Conservation (phyloP, 2,888 invertebrate species). For the Carterocephalus palaemon region DNA sequence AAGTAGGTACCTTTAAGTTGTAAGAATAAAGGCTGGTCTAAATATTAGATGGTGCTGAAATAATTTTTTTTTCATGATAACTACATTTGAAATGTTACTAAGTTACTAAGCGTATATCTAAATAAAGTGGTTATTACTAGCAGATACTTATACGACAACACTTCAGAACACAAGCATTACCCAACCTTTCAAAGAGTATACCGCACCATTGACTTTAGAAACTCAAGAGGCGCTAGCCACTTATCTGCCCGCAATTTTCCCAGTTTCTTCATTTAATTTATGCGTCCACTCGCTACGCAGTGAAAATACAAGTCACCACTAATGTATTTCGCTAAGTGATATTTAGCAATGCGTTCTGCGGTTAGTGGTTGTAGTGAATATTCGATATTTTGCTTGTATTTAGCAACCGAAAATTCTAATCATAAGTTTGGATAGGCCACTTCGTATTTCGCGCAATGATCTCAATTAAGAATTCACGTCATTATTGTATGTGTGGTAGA, state of each 20-base stretch:
- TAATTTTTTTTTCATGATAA: too few species aligned
- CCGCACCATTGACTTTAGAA: slow-evolving; percentile 35
- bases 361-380: slow-evolving; percentile 12
- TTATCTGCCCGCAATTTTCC: slow-evolving; percentile 34
- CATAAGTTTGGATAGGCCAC: not conserved
- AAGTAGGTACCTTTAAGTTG: too few species aligned
- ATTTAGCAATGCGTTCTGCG: slow-evolving; percentile 19
- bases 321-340: slow-evolving; percentile 22
- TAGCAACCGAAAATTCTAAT: not conserved
- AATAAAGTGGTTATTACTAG: too few species aligned
- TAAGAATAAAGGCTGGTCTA: too few species aligned
- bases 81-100: too few species aligned
- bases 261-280: slow-evolving; percentile 32
- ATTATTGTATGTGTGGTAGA: too few species aligned
- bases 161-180: too few species aligned
- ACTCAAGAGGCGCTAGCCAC: slow-evolving; percentile 37
- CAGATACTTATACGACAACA: too few species aligned
- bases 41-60: too few species aligned
- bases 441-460: too few species aligned
- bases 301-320: slow-evolving; percentile 22
- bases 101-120: too few species aligned
- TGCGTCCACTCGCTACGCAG: slow-evolving; percentile 23
- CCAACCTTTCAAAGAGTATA: slow-evolving; percentile 55
- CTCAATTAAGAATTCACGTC: too few species aligned
- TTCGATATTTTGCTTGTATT: slow-evolving; percentile 10